Evolutionary conservation across 2,113 vertebrate genomes (phyloP).

Genomic region (Felis chaus): DNA sequence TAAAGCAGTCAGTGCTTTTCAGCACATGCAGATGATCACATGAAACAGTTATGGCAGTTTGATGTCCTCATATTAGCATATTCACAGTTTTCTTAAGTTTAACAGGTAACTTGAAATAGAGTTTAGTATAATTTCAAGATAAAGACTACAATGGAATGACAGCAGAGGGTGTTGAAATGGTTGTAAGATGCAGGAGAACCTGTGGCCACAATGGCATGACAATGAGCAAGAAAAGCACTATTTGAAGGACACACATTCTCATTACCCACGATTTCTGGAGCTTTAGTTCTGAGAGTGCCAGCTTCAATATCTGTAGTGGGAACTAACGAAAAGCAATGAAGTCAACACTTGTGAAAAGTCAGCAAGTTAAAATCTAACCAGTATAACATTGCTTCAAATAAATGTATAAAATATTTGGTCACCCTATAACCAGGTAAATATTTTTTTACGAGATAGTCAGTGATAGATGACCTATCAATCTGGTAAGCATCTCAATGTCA

Average conservation of each 20-base stretch:
- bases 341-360: constrained; percentile 47
- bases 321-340: constrained; percentile 66
- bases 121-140: not conserved
- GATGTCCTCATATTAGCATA: constrained; percentile 33
- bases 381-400: not conserved
- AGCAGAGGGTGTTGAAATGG: not conserved
- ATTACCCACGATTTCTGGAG: constrained; percentile 79
- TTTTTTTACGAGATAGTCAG: constrained; percentile 1
- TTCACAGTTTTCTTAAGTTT: not conserved
- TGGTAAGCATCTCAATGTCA: not conserved
- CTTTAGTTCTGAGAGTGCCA: constrained; percentile 76
- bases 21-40: not conserved
- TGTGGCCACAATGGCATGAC: not conserved
- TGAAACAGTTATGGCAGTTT: not conserved
- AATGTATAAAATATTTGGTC: not conserved
- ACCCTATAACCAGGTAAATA: not conserved
- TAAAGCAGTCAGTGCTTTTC: not conserved
- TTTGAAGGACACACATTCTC: constrained; percentile 30
- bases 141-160: not conserved
- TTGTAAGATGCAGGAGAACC: not conserved
- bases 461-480: not conserved
- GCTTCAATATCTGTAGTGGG: constrained; percentile 77
- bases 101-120: not conserved
- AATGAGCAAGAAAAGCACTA: not conserved
- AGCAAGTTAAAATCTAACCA: not conserved